Conservation (phyloP, 1,140 invertebrate species). For the Drosophila sucinea region DNA sequence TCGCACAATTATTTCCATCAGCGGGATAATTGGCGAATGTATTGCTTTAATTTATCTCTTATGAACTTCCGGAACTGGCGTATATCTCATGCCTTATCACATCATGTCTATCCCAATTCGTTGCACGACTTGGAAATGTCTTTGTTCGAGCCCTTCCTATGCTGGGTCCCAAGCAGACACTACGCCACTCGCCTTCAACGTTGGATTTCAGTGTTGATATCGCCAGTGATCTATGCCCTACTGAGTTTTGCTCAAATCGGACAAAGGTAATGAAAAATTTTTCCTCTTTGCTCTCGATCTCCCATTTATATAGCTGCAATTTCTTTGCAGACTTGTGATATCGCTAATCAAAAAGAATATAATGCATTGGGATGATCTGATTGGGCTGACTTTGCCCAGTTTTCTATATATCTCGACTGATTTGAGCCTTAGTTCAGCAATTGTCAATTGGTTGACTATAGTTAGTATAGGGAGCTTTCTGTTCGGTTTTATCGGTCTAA, state of each 20-base stretch:
- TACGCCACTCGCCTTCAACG: constrained; percentile 68
- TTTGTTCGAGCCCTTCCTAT: constrained; percentile 87
- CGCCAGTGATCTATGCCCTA: constrained; percentile 84
- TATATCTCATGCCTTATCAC: constrained; percentile 90
- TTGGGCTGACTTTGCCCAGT: constrained; percentile 84
- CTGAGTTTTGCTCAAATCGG: constrained; percentile 78
- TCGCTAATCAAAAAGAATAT: constrained; percentile 53
- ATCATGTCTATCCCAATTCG: constrained; percentile 92
- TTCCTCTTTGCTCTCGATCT: not conserved
- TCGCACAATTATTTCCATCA: constrained; percentile 93
- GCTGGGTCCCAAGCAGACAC: constrained; percentile 86
- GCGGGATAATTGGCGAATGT: constrained; percentile 91
- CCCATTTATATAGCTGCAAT: not conserved
- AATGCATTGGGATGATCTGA: constrained; percentile 76
- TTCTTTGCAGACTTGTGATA: constrained; percentile 34
- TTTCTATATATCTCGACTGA: constrained; percentile 83
- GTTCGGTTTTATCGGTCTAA: constrained; percentile 88
- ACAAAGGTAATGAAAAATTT: constrained; percentile 83
- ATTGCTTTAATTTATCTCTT: constrained; percentile 88
- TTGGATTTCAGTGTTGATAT: constrained; percentile 83
- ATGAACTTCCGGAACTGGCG: constrained; percentile 88
- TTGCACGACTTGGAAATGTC: constrained; percentile 90
- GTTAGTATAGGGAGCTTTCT: constrained; percentile 85
- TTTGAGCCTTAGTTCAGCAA: constrained; percentile 43
- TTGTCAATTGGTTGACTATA: constrained; percentile 86